A percentile compares a stretch with the other conserved stretches of the same genome.
Evolutionary conservation across 2,888 invertebrate genomes (phyloP).

Genomic region (Neoscelio sp.): DNA sequence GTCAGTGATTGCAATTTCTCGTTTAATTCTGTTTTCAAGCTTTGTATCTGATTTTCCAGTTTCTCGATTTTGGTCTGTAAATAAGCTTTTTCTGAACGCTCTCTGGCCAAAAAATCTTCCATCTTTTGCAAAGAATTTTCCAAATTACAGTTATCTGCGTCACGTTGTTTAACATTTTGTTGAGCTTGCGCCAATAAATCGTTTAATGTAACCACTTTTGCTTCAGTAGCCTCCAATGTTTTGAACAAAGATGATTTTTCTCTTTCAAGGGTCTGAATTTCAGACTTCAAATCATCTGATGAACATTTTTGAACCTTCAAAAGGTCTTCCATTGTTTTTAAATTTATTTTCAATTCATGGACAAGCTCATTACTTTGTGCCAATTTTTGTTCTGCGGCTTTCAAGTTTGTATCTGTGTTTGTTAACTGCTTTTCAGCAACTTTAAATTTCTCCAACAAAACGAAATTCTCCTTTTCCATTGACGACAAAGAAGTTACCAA

Average conservation of each 20-base stretch:
- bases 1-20: conserved; percentile 50
- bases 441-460: conserved; percentile 37
- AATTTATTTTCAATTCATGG: conserved; percentile 35
- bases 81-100: conserved; percentile 50
- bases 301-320: conserved; percentile 3
- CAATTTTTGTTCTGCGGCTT: conserved; percentile 27
- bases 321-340: neutral
- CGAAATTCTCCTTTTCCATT: conserved; percentile 37
- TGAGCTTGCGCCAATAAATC: conserved; percentile 55
- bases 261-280: conserved; percentile 10
- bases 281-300: neutral
- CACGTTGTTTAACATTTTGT: conserved; percentile 49
- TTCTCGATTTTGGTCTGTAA: conserved; percentile 49
- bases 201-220: conserved; percentile 17
- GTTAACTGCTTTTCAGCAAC: conserved; percentile 33
- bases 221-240: conserved; percentile 24
- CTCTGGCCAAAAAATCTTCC: conserved; percentile 46
- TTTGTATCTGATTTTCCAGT: conserved; percentile 41
- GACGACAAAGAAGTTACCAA: conserved; percentile 20
- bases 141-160: conserved; percentile 52
- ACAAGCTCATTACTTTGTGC: conserved; percentile 5
- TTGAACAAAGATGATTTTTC: conserved; percentile 38
- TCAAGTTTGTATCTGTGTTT: conserved; percentile 3
- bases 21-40: conserved; percentile 47
- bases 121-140: conserved; percentile 57